Evolutionary conservation across 2,888 invertebrate species (phyloP), one percentile per base, ranked within the genome.

Genomic region (Conistra vaccinii): DNA sequence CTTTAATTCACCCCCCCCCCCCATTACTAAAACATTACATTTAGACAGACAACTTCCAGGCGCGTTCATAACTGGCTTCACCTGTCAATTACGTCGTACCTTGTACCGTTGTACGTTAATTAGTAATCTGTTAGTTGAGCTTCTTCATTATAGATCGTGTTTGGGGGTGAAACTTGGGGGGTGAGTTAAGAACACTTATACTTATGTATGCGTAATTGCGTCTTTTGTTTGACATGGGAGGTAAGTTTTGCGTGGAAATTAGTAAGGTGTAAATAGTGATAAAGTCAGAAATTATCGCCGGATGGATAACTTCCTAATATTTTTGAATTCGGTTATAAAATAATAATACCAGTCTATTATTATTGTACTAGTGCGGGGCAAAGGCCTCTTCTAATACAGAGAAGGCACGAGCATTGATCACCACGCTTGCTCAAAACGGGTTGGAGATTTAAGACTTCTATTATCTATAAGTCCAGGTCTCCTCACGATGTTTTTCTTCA

Each of bases 81-180:
- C 76, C 73, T 84, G 85, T 82, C 86, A 86, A 85, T 85, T 85
- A 86, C 26, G n/a, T 26, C 26, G n/a, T 26, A 42, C 39, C 45
- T 23, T 72, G 75, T 70, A 45, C 67, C 35, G 35, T 23, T 72
- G 75, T 70, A 51, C 67, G 61, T 84, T 77, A 85, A 85, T 85
- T 82, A 86, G 77, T 79, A 81, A 84, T 84, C 76, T 75, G 76
- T 86, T 81, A 75, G 78, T 78, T 58, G 70, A 65, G 71, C 77
- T 35, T 65, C 83, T 82, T 78, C 65, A 82, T 81, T 81, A 82
- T 71, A 71, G 70, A 81, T 76, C 58, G 48, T 65, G 76, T 81
- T 75, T 57, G 53, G 69, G 45, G 57, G 39, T 32, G 23, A 51
- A 62, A 26, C 29, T 29, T 1, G 32, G 42, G 55, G 80, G 61